A percentile compares a stretch with the other conserved stretches of the same genome.
Conservation (phyloP, 2,797 vertebrate genomes). For the Lutra lutra region DNA sequence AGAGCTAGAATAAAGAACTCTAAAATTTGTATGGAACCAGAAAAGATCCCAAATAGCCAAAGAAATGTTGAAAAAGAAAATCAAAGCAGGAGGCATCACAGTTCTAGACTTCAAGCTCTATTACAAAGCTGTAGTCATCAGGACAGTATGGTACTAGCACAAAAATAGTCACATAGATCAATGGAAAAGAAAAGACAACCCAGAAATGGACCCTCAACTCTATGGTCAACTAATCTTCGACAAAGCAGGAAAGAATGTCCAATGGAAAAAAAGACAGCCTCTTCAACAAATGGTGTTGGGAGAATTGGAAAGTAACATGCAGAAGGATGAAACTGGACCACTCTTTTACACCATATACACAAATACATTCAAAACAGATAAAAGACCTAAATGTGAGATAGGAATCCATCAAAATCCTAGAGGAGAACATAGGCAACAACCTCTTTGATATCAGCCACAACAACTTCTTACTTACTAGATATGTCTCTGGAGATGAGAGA, state of each 20-base stretch:
- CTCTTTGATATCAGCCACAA: neutral
- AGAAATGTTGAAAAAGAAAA: neutral
- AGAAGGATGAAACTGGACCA: neutral
- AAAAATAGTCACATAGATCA: neutral
- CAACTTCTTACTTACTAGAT: neutral
- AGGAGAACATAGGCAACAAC: neutral
- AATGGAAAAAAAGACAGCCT: neutral
- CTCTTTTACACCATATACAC: neutral
- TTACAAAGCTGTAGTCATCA: neutral
- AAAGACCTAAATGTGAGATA: neutral
- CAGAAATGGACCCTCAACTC: neutral
- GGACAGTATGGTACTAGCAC: neutral
- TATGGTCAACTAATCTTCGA: neutral
- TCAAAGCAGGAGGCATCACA: neutral
- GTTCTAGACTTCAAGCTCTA: neutral
- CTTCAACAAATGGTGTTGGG: neutral
- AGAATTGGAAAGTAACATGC: neutral
- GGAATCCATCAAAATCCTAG: neutral
- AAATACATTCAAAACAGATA: neutral
- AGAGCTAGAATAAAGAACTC: neutral
- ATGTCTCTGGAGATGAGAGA: neutral
- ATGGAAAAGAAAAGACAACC: neutral
- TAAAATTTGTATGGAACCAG: neutral
- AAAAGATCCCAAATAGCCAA: neutral
- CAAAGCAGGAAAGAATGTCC: neutral